Base-by-base conservation (phyloP, 2,113 vertebrate species). In the Tyrannus savana region DNA sequence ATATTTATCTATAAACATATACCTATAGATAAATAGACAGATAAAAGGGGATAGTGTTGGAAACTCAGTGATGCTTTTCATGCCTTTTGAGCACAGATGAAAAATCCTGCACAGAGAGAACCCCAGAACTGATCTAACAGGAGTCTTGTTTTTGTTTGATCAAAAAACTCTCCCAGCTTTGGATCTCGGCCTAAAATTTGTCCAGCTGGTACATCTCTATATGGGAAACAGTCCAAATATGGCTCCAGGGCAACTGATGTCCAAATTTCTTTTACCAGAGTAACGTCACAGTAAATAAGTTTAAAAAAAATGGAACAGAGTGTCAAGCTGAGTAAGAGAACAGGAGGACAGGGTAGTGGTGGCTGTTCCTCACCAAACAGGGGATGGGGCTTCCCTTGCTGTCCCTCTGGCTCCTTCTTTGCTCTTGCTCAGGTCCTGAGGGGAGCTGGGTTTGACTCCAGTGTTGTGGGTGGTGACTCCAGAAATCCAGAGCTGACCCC, bases 321-420 rank as follows among this genome's bases (percentile, higher is more conserved):
- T 3, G 15, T 39, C 33, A 55, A 0, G 39, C 17, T 49, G 49
- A 24, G 46, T 12, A 42, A 24, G 24, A 10, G 14, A 15, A 35
- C 22, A 25, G 52, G 47, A 46, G 42, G 66, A 10, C 16, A 15
- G 7, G 14, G 9, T 4, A 23, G 21, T 67, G 42, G 37, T 71
- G 39, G 18, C 24, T 87, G 2, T 64, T 73, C 55, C 42, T 46
- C 22, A 47, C n/a, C 50, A 42, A 52, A 33, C 35, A 42, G 46
- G 44, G 37, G 52, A 8, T 16, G 1, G 0, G 0, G 4, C 25
- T 86, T 49, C 25, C 23, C 17, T 56, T n/a, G 21, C 37, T 53
- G 21, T 23, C 7, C n/a, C 16, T 42, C 35, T 80, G 42, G 9
- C 21, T 49, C 41, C 60, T 28, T 1, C 3, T 35, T 67, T 52